phyloP scores from a whole-genome alignment of 2,888 invertebrate species.

The Cotesia congregata region DNA sequence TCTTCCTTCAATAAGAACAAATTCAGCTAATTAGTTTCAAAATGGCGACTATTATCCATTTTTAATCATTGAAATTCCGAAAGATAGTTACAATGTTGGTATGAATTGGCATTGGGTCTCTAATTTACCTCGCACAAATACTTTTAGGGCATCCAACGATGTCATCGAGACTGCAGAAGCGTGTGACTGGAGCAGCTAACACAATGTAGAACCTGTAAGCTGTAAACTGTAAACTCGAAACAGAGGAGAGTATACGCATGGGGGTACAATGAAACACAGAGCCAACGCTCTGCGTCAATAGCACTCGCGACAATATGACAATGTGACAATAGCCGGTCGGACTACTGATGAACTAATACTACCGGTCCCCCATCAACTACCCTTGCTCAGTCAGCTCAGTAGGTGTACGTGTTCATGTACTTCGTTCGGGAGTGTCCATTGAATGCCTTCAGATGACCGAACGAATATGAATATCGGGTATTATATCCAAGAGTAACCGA shows the following conservation, averaged over 20 bases:
- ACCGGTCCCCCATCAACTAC: slow-evolving; percentile 45
- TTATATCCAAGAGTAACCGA: slow-evolving; percentile 40
- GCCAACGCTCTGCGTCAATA: slow-evolving; percentile 48
- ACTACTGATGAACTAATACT: slow-evolving; percentile 56
- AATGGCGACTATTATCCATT: too few species aligned
- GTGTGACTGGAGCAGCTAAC: not conserved
- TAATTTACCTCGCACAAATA: too few species aligned
- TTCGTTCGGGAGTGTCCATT: slow-evolving; percentile 26
- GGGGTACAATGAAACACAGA: slow-evolving; percentile 8
- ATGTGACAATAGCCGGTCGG: slow-evolving; percentile 54
- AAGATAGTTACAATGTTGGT: too few species aligned
- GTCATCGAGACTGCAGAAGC: too few species aligned
- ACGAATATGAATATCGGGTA: slow-evolving; percentile 55
- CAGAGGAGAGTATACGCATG: not conserved
- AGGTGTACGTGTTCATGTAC: slow-evolving; percentile 49
- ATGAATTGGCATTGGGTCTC: too few species aligned
- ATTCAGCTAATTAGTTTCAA: too few species aligned
- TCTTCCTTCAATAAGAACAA: too few species aligned
- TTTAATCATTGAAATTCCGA: too few species aligned
- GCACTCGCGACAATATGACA: slow-evolving; percentile 55
- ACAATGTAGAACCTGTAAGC: not conserved
- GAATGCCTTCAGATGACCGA: slow-evolving; percentile 50
- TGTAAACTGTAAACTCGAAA: not conserved
- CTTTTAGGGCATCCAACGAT: too few species aligned
- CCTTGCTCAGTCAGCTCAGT: not conserved